These are phyloP conservation scores for Hoplias malabaricus DNA, from an alignment of 2,113 vertebrate genomes.

Conservation along the genomic window DNA sequence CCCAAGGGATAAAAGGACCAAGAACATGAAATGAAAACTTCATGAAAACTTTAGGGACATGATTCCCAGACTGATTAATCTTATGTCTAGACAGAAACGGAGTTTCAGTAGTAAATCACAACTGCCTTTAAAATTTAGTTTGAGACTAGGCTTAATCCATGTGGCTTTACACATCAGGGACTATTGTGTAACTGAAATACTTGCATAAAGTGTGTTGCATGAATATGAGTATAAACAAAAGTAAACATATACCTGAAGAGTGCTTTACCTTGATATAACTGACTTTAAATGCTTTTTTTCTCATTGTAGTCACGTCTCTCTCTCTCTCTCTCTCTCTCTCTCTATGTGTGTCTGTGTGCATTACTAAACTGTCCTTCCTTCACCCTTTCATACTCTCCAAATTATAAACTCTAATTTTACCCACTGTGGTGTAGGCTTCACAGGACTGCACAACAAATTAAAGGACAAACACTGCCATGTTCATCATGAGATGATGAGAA, in stretches of 20 bases:
- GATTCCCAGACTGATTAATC: too few species aligned
- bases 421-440: conserved; percentile 54
- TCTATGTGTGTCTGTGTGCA: not conserved
- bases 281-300: not conserved
- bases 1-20: not conserved
- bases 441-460: conserved; percentile 57
- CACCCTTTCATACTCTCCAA: conserved; percentile 47
- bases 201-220: not conserved
- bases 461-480: conserved; percentile 56
- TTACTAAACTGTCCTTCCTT: not conserved
- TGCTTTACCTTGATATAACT: not conserved
- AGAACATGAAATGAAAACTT: not conserved
- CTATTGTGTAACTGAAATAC: not conserved
- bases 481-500: conserved; percentile 36
- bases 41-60: too few species aligned
- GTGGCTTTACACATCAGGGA: too few species aligned
- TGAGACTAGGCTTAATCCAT: too few species aligned
- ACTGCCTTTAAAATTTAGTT: too few species aligned
- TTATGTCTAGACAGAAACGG: too few species aligned
- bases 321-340: not conserved
- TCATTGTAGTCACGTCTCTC: not conserved
- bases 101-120: too few species aligned
- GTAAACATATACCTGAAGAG: not conserved
- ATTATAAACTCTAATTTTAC: conserved; percentile 68
- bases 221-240: too few species aligned